Percentiles rank a stretch among this genome's conserved stretches.
Evolutionary conservation across 1,140 invertebrate genomes (phyloP).

Genomic region (Drosophila ohnishii): DNA sequence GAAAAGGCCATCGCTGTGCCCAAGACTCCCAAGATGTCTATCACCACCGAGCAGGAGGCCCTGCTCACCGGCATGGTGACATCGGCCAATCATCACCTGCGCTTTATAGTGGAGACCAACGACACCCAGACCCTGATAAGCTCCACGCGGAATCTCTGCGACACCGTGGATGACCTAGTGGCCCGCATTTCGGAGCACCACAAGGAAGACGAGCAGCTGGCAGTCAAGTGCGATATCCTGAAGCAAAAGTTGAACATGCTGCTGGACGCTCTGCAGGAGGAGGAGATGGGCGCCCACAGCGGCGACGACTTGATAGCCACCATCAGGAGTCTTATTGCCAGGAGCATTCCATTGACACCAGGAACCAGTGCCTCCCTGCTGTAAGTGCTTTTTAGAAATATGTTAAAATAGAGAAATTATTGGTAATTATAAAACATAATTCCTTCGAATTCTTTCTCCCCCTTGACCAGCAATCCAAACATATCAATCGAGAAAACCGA

Average conservation of each 20-base stretch:
- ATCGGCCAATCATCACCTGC: constrained; percentile 90
- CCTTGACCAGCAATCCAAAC: constrained; percentile 62
- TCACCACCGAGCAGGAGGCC: constrained; percentile 84
- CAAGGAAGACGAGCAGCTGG: constrained; percentile 86
- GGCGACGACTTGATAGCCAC: constrained; percentile 76
- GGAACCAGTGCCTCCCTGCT: constrained; percentile 52
- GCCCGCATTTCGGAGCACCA: constrained; percentile 85
- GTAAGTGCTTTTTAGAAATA: constrained; percentile 42
- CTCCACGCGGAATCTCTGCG: constrained; percentile 92
- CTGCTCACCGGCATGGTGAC: constrained; percentile 90
- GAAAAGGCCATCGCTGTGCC: constrained; percentile 88
- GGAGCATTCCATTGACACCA: constrained; percentile 48
- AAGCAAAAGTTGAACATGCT: constrained; percentile 91
- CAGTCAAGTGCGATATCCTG: constrained; percentile 89
- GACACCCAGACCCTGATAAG: constrained; percentile 89
- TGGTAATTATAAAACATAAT: neutral
- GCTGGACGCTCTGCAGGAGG: constrained; percentile 89
- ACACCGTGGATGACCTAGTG: constrained; percentile 92
- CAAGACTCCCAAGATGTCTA: constrained; percentile 84
- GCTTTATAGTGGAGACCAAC: constrained; percentile 94
- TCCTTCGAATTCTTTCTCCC: neutral
- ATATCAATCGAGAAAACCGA: constrained; percentile 81
- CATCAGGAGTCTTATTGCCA: constrained; percentile 69
- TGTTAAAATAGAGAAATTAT: neutral
- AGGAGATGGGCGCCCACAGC: constrained; percentile 83